Evolutionary conservation across 64 coral and sea anemone species (phyloP).

Genomic region (Hydrozoanthus tunicans): DNA sequence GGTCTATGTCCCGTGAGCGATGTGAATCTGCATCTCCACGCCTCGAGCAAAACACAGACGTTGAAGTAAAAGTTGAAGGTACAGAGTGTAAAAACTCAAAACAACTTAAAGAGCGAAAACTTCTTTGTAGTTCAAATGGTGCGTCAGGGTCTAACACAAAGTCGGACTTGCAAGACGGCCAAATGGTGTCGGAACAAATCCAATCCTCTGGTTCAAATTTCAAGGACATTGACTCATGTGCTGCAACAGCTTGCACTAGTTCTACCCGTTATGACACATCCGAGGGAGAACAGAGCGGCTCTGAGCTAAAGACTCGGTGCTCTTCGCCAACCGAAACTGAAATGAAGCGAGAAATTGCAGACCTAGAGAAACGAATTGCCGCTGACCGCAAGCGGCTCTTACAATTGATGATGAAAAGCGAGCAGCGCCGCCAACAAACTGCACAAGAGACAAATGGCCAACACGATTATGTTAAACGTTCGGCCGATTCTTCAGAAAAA

Average conservation of each 20-base stretch:
- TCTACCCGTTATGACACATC: background rate
- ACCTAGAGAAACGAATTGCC: conserved; percentile 70
- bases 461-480: background rate
- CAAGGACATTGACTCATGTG: background rate
- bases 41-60: background rate
- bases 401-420: conserved; percentile 67
- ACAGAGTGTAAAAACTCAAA: background rate
- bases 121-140: background rate
- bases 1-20: background rate
- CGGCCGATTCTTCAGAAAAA: background rate
- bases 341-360: conserved; percentile 79
- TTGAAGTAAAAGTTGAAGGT: conserved; percentile 5
- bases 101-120: background rate
- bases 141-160: background rate
- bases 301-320: background rate
- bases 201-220: background rate
- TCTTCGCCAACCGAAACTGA: conserved; percentile 33
- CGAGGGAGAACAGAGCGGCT: background rate
- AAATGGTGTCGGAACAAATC: background rate
- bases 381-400: conserved; percentile 69
- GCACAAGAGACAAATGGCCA: background rate
- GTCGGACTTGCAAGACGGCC: background rate
- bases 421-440: conserved; percentile 13
- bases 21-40: background rate
- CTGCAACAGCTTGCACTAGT: background rate